These are phyloP conservation scores for Silurus meridionalis DNA, from an alignment of 2,113 vertebrate species.

Conservation along the genomic window DNA sequence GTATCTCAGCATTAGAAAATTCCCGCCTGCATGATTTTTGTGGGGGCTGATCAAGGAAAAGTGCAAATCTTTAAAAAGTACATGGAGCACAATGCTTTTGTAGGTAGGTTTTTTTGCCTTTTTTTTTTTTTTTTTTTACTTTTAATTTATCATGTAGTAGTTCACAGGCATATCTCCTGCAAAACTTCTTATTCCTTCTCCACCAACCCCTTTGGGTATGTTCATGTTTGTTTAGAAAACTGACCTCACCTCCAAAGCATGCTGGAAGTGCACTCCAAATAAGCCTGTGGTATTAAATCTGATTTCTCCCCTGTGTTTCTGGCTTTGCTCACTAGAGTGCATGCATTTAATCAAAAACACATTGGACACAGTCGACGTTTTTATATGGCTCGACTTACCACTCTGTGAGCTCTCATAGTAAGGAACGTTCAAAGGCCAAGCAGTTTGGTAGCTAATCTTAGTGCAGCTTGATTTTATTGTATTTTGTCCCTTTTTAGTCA, in stretches of 20 bases:
- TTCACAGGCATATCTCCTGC: slow-evolving; percentile 42
- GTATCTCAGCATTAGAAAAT: slow-evolving; percentile 44
- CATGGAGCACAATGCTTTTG: slow-evolving; percentile 29
- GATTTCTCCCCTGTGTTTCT: slow-evolving; percentile 47
- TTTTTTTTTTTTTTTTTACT: neutral
- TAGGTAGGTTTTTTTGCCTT: slow-evolving; percentile 9
- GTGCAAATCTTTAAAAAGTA: slow-evolving; percentile 41
- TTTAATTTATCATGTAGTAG: slow-evolving; percentile 44
- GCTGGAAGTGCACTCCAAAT: slow-evolving; percentile 47
- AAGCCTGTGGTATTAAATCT: slow-evolving; percentile 48
- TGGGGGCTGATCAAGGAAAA: slow-evolving; percentile 9
- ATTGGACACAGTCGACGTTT: slow-evolving; percentile 41
- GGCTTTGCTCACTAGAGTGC: slow-evolving; percentile 41
- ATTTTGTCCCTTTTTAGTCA: neutral
- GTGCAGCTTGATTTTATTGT: neutral
- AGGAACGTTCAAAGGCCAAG: slow-evolving; percentile 39
- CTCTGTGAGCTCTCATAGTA: slow-evolving; percentile 29
- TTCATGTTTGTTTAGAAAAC: slow-evolving; percentile 55
- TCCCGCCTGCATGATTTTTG: slow-evolving; percentile 31
- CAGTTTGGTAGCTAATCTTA: slow-evolving; percentile 40
- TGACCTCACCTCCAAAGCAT: slow-evolving; percentile 63
- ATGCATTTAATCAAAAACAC: slow-evolving; percentile 53
- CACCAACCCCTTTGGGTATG: slow-evolving; percentile 40
- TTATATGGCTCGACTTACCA: slow-evolving; percentile 36
- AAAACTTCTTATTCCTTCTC: slow-evolving; percentile 26